Conservation (phyloP, 2,113 vertebrate genomes). For the Connochaetes taurinus region DNA sequence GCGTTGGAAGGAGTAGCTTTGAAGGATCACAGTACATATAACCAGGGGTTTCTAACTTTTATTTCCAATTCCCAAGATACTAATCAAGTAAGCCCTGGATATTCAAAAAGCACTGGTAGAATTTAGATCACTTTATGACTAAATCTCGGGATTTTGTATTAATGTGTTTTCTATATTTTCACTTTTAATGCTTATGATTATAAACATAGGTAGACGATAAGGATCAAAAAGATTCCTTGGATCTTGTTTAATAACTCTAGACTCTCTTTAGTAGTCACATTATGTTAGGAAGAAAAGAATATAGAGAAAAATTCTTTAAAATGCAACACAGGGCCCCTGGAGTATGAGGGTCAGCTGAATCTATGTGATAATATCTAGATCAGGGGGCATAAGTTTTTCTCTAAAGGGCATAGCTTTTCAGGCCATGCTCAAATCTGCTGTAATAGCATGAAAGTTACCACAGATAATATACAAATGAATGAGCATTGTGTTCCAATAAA, state of each 20-base stretch:
- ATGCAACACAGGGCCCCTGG: not conserved
- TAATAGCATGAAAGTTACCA: not conserved
- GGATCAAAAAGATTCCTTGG: constrained; percentile 19
- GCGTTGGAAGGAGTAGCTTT: not conserved
- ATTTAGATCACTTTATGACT: not conserved
- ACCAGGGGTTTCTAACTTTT: not conserved
- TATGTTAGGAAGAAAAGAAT: constrained; percentile 3
- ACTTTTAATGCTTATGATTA: not conserved
- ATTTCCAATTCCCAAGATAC: not conserved
- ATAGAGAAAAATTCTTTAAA: not conserved
- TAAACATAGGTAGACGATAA: not conserved
- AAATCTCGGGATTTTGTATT: not conserved
- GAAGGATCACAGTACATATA: not conserved
- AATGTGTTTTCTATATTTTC: not conserved
- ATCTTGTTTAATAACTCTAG: not conserved
- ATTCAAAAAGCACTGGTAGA: not conserved
- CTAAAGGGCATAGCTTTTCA: not conserved
- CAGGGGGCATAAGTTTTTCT: not conserved
- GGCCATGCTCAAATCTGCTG: not conserved
- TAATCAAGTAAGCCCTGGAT: not conserved
- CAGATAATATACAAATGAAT: constrained; percentile 8
- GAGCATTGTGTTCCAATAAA: constrained; percentile 5
- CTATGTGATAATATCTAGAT: not conserved
- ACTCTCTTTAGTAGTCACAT: not conserved
- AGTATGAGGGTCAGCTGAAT: not conserved